Percentiles rank a stretch among this genome's conserved stretches.
phyloP scores from a whole-genome alignment of 2,113 vertebrate species.

The Seriola quinqueradiata region DNA sequence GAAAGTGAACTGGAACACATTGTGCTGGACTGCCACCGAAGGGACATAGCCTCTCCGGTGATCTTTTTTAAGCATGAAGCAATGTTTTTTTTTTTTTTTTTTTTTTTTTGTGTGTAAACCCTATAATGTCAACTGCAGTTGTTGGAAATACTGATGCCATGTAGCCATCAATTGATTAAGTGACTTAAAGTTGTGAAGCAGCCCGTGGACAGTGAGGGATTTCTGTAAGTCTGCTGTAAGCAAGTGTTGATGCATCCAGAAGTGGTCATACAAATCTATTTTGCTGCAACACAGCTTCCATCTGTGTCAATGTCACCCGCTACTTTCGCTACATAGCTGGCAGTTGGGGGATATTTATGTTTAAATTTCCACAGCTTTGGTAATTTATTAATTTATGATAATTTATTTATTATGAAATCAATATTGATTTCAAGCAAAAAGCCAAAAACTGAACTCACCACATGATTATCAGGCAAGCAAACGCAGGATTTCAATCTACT shows the following conservation, averaged over 20 bases:
- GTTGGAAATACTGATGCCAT: slow-evolving; percentile 61
- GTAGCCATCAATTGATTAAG: slow-evolving; percentile 72
- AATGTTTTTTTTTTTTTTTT: slow-evolving; percentile 35
- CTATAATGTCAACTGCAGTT: slow-evolving; percentile 55
- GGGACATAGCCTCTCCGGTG: slow-evolving; percentile 78
- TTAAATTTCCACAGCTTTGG: neutral
- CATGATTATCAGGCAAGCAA: neutral
- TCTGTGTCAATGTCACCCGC: neutral
- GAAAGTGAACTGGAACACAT: slow-evolving; percentile 86
- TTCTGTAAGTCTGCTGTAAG: slow-evolving; percentile 57
- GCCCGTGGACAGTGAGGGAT: slow-evolving; percentile 47
- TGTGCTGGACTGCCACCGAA: slow-evolving; percentile 82
- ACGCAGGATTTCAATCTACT: neutral
- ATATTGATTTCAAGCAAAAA: neutral
- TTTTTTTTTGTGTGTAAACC: slow-evolving; percentile 32
- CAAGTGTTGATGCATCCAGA: slow-evolving; percentile 17
- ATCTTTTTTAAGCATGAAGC: slow-evolving; percentile 80
- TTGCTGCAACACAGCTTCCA: slow-evolving; percentile 19
- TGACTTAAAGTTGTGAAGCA: slow-evolving; percentile 72
- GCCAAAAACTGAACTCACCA: neutral
- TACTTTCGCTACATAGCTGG: neutral
- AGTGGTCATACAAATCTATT: slow-evolving; percentile 21
- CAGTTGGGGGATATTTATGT: neutral
- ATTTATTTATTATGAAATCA: neutral
- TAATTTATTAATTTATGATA: neutral